Conservation (phyloP, 2,888 invertebrate genomes). For the Chironomus riparius region DNA sequence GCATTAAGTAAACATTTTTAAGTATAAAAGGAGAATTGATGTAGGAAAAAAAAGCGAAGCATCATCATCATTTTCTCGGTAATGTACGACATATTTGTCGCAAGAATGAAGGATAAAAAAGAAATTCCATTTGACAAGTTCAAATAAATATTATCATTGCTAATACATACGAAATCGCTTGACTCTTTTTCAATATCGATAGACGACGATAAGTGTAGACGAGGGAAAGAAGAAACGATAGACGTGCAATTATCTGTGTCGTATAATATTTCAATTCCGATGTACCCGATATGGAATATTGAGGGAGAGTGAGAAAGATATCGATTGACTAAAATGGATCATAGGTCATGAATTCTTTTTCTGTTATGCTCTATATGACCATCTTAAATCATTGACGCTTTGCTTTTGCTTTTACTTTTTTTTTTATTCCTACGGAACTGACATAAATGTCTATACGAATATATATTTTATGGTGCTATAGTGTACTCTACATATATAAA, state of each 20-base stretch:
- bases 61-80: background rate
- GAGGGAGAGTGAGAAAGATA: background rate
- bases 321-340: slow-evolving; percentile 5
- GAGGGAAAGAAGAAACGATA: background rate
- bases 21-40: background rate
- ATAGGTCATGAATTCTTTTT: slow-evolving; percentile 7
- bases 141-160: slow-evolving; percentile 26
- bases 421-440: background rate
- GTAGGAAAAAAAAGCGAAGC: background rate
- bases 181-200: background rate
- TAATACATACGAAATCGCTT: slow-evolving; percentile 17
- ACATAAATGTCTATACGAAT: background rate
- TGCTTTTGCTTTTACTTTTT: background rate
- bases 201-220: background rate
- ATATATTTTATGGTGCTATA: background rate
- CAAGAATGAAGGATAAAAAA: background rate
- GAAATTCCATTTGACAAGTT: slow-evolving; percentile 26
- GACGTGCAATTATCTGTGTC: background rate
- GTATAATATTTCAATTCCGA: background rate
- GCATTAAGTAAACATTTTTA: background rate
- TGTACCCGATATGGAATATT: background rate
- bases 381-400: slow-evolving; percentile 5
- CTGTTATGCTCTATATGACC: background rate
- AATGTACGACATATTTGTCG: background rate
- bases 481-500: background rate